Percentiles rank a stretch among this genome's conserved stretches.
phyloP scores from a whole-genome alignment of 2,888 invertebrate genomes.

The Platycnemis pennipes region DNA sequence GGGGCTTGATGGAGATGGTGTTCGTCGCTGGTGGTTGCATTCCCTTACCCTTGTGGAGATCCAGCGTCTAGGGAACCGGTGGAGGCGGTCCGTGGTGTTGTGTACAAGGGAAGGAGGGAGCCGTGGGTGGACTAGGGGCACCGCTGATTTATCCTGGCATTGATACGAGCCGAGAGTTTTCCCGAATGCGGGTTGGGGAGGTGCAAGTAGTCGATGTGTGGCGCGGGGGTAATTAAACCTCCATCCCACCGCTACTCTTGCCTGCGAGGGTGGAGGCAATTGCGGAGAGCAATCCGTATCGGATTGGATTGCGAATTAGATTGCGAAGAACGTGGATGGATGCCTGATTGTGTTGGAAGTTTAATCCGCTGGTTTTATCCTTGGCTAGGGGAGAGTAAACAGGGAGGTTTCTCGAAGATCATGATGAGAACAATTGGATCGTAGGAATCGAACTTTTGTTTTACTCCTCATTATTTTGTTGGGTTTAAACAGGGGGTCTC shows the following conservation, averaged over 20 bases:
- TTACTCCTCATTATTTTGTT: no score
- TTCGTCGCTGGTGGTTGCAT: neutral
- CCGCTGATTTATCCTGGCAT: constrained; percentile 66
- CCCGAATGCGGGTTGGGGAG: neutral
- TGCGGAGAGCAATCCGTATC: neutral
- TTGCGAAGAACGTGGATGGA: constrained; percentile 3
- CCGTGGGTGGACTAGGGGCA: neutral
- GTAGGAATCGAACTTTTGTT: neutral
- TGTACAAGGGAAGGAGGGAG: constrained; percentile 28
- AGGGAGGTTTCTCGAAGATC: neutral
- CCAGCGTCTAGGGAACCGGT: no score
- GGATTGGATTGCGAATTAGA: constrained; percentile 13
- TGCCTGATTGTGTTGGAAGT: neutral
- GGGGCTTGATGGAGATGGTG: constrained; percentile 28
- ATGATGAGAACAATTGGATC: neutral
- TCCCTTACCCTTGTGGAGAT: no score
- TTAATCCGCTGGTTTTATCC: neutral
- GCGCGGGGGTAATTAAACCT: neutral
- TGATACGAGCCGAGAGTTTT: constrained; percentile 40
- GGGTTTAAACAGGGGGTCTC: no score
- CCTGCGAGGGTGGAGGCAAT: neutral
- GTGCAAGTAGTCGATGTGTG: neutral
- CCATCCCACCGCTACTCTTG: no score
- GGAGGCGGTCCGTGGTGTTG: neutral
- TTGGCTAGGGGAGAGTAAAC: neutral